phyloP scores from a whole-genome alignment of 2,113 vertebrate species.

The Oreochromis spilurus region DNA sequence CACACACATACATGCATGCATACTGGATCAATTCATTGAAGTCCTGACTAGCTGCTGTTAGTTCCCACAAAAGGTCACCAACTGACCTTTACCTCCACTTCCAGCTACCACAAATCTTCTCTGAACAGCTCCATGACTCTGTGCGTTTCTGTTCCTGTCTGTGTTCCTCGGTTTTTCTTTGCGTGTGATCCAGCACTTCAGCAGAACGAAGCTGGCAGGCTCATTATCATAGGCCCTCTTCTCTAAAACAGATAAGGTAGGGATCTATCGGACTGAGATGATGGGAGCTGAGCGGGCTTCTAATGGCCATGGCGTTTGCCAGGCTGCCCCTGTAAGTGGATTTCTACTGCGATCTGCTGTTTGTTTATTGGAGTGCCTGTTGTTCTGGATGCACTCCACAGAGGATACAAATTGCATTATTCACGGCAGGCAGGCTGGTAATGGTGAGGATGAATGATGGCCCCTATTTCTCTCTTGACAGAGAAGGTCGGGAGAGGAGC shows the following conservation, averaged over 20 bases:
- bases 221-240: conserved; percentile 55
- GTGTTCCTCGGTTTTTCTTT: neutral
- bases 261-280: conserved; percentile 53
- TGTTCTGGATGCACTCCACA: conserved; percentile 77
- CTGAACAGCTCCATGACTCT: neutral
- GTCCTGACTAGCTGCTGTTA: conserved; percentile 26
- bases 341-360: conserved; percentile 69
- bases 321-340: conserved; percentile 66
- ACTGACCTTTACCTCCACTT: conserved; percentile 59
- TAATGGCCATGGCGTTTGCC: conserved; percentile 55
- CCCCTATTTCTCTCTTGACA: conserved; percentile 71
- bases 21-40: conserved; percentile 49
- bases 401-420: conserved; percentile 81
- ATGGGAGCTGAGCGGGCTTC: conserved; percentile 54
- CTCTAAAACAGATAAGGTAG: conserved; percentile 45
- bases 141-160: neutral
- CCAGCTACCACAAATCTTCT: conserved; percentile 52
- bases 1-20: neutral
- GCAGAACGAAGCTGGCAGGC: conserved; percentile 40
- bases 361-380: conserved; percentile 74
- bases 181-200: conserved; percentile 28
- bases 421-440: conserved; percentile 74
- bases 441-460: conserved; percentile 76
- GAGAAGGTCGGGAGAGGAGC: conserved; percentile 72
- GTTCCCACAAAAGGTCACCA: conserved; percentile 57